Evolutionary conservation across 1,140 invertebrate genomes (phyloP).

Genomic region (Bacillus rossius): DNA sequence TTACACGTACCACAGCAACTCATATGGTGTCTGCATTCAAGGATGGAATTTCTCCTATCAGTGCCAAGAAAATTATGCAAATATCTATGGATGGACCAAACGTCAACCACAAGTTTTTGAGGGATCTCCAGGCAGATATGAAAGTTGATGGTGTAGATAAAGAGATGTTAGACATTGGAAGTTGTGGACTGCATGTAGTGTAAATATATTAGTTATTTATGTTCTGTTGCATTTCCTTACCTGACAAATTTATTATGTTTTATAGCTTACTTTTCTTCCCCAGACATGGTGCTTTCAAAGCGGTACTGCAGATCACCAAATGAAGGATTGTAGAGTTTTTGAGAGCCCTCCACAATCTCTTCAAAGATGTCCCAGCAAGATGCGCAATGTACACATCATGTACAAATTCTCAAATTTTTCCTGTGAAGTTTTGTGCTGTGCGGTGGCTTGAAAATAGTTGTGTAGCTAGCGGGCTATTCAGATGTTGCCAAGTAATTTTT

Average conservation of each 20-base stretch:
- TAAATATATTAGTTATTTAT: not conserved
- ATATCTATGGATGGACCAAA: slow-evolving; percentile 23
- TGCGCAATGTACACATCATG: slow-evolving; percentile 9
- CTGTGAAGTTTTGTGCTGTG: slow-evolving; percentile 16
- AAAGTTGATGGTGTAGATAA: too few relatives aligned
- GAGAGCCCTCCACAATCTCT: slow-evolving; percentile 7
- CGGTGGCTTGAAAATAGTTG: slow-evolving; percentile 19
- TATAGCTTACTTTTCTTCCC: too few relatives aligned
- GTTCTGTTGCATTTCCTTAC: too few relatives aligned
- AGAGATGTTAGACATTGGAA: slow-evolving; percentile 15
- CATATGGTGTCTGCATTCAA: slow-evolving; percentile 19
- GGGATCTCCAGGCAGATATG: slow-evolving; percentile 10
- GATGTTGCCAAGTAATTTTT: slow-evolving; percentile 9
- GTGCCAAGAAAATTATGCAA: slow-evolving; percentile 20
- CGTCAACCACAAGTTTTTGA: slow-evolving; percentile 14
- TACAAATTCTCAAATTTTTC: slow-evolving; percentile 13
- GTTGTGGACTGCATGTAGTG: slow-evolving; percentile 16
- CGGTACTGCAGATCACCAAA: slow-evolving; percentile 1
- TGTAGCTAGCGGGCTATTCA: slow-evolving; percentile 10
- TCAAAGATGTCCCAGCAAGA: slow-evolving; percentile 12
- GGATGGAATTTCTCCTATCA: not conserved
- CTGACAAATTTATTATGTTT: too few relatives aligned
- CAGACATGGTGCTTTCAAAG: slow-evolving; percentile 14
- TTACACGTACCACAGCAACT: slow-evolving; percentile 16
- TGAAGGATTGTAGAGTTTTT: slow-evolving; percentile 16